Evolutionary conservation across 1,140 invertebrate species (phyloP), one percentile per base, ranked within the genome.

Genomic region (Acromyrmex echinatior): DNA sequence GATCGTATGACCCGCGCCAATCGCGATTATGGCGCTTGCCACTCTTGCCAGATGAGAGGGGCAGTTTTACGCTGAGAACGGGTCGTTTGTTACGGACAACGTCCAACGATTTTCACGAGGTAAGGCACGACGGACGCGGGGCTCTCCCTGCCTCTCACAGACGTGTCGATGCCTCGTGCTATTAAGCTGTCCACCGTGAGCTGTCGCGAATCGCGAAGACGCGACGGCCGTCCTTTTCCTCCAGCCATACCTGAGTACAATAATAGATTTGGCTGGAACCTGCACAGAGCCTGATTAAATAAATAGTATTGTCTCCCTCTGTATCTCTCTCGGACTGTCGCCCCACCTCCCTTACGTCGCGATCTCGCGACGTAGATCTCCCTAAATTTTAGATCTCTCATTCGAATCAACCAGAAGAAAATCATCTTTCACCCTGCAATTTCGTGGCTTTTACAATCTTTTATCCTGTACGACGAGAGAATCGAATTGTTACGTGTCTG

Each of bases 201-300:
- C 56, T 53, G 25, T 28, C 71, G 16, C 68, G 79, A 87, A 76
- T 71, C 60, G n/a, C 56, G 28, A 39, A 45, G 73, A 39, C 49
- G 25, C 35, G 63, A 92, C 74, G 66, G 84, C 86, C 90, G 90
- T 91, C 88, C 87, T 92, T 76, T 94, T 93, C 93, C 90, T 94
- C 93, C 93, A 94, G 93, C 93, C 93, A 92, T 93, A 93, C 92
- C 91, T 94, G 91, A 92, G 90, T 90, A 95, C 95, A 95, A 95
- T 95, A 95, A 95, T 95, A 95, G 95, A 95, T 94, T 95, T 95
- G 95, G 95, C 95, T 95, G 95, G 95, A 95, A 95, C 95, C 95
- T 95, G 94, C 93, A 25, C 66, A 49, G 66, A 90, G 92, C 92
- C 93, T 94, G 95, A 95, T 95, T 94, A 95, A 95, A 95, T 95